phyloP scores from a whole-genome alignment of 2,888 invertebrate genomes.

The Polymixis lichenea region DNA sequence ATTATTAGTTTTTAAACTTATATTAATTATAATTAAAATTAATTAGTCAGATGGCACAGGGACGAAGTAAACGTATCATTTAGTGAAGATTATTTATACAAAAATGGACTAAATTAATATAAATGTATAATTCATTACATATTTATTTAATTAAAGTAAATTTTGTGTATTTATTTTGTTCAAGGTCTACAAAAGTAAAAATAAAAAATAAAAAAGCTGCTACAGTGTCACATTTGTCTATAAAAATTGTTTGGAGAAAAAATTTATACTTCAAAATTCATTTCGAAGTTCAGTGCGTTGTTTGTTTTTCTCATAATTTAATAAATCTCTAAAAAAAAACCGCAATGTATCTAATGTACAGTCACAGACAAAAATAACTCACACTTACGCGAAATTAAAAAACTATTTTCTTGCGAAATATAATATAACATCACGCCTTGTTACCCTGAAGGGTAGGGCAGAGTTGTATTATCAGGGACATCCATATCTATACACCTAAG shows the following conservation, averaged over 20 bases:
- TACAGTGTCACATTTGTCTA: slow-evolving; percentile 35
- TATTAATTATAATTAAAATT: slow-evolving; percentile 40
- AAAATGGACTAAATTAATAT: slow-evolving; percentile 30
- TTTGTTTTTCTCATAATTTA: background rate
- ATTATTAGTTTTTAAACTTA: slow-evolving; percentile 30
- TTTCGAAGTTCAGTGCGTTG: slow-evolving; percentile 35
- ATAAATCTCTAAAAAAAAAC: background rate
- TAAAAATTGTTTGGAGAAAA: background rate
- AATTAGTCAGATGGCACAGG: slow-evolving; percentile 56
- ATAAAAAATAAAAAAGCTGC: slow-evolving; percentile 49
- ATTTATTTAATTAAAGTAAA: slow-evolving; percentile 18
- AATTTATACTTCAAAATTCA: background rate
- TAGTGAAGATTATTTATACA: slow-evolving; percentile 29
- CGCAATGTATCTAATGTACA: slow-evolving; percentile 5
- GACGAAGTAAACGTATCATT: slow-evolving; percentile 23
- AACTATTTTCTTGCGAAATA: background rate
- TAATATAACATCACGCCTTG: too few species aligned
- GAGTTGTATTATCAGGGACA: too few species aligned
- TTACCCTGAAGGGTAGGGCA: too few species aligned
- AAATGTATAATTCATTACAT: slow-evolving; percentile 39
- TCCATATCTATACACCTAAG: too few species aligned
- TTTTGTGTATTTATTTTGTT: slow-evolving; percentile 36
- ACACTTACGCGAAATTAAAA: background rate
- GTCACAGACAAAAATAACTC: background rate
- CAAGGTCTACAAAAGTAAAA: slow-evolving; percentile 21